Base-by-base conservation (phyloP, 2,113 vertebrate genomes). In the Tachuris rubrigastra region DNA sequence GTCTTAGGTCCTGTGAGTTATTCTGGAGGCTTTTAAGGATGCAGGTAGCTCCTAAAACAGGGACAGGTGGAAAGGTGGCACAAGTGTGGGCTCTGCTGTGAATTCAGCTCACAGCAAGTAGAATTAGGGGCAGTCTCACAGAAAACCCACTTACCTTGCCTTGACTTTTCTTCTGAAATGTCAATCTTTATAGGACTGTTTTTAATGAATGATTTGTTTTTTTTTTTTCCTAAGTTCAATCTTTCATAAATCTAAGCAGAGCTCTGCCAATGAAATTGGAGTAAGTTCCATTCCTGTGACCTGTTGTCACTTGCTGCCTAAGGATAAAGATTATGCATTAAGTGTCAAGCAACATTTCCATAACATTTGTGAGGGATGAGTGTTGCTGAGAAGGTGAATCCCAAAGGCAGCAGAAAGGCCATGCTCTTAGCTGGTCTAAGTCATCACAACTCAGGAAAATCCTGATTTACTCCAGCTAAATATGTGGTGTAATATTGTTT, bases 301-400 rank as follows among this genome's bases (percentile, higher is more conserved):
- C 87, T 82, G 46, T 92, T 97, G 87, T 76, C 85, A 63, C 72
- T 78, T 90, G 75, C 95, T 66, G 52, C 90, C 82, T 68, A 68
- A 74, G 87, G 90, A 83, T 58, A 53, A 93, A 83, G 75, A 68
- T 72, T 72, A 49, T 80, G 52, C 44, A 27, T 88, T 52, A 85
- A 85, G 62, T 52, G 53, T 68, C 75, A 75, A 74, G 67, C 33
- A 84, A 18, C 46, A 56, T 86, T 96, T 90, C 63, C 17, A 31
- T 88, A 60, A 28, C 0, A 1, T 67, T 90, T 71, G 33, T n/a
- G n/a, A 94, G 75, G 63, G 63, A 13, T 83, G 35, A 35, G 44
- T 81, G 31, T 31, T 55, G 35, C 31, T 75, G 55, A 86, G 56
- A 71, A 53, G 60, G 62, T 78, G 79, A 90, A 80, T 77, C 71